Conservation (phyloP, 2,113 vertebrate species). For the Acrocephalus arundinaceus region DNA sequence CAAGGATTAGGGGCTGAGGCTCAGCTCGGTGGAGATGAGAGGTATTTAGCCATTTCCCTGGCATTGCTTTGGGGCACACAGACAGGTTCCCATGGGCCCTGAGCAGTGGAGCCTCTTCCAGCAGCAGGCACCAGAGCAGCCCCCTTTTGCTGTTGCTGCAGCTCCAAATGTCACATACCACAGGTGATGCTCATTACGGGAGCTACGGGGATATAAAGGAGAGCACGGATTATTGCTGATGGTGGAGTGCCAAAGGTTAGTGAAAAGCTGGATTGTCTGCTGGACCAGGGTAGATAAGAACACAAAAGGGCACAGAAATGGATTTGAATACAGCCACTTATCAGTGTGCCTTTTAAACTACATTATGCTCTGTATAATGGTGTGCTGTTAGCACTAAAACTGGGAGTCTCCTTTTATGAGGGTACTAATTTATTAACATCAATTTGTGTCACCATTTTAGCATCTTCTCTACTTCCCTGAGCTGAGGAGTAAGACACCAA, state of each 20-base stretch:
- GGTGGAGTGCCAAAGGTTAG: constrained; percentile 77
- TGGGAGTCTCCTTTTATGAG: constrained; percentile 63
- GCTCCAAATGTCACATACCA: constrained; percentile 40
- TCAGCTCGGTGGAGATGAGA: not conserved
- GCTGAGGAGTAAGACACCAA: constrained; percentile 38
- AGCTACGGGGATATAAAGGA: constrained; percentile 36
- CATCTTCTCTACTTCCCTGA: constrained; percentile 24
- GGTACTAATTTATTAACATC: constrained; percentile 75
- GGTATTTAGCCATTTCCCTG: constrained; percentile 15
- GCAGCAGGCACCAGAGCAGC: constrained; percentile 48
- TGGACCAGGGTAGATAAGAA: constrained; percentile 77
- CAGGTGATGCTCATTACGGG: constrained; percentile 73
- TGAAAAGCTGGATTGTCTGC: constrained; percentile 76
- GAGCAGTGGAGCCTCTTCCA: not conserved
- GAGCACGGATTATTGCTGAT: constrained; percentile 46
- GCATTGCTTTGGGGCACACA: not conserved
- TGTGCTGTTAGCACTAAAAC: constrained; percentile 72
- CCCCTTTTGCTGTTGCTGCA: constrained; percentile 16
- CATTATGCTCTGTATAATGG: constrained; percentile 67
- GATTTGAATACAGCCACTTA: constrained; percentile 77
- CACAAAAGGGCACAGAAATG: constrained; percentile 74
- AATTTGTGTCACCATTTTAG: constrained; percentile 70
- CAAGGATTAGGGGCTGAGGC: constrained; percentile 10
- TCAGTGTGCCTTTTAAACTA: constrained; percentile 71
- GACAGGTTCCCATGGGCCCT: constrained; percentile 4